A percentile compares a stretch with the other conserved stretches of the same genome.
Conservation (phyloP, 2,113 vertebrate genomes). For the Anguilla rostrata region DNA sequence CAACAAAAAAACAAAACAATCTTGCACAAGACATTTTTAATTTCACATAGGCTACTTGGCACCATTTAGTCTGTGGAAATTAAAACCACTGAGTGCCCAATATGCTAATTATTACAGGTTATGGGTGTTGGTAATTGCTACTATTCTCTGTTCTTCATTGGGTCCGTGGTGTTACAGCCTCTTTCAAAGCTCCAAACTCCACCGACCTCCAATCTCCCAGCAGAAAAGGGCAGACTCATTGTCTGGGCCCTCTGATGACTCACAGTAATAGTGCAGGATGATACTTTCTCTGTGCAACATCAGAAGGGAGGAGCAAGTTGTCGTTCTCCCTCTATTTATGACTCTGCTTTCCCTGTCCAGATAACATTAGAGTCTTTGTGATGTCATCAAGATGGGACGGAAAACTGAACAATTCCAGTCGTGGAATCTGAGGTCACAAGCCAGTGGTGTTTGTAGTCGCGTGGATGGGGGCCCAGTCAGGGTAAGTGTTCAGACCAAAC, state of each 20-base stretch:
- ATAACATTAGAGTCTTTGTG: background rate
- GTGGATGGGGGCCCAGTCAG: conserved; percentile 73
- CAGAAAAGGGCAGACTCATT: background rate
- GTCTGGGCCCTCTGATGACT: background rate
- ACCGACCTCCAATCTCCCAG: background rate
- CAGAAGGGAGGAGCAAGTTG: background rate
- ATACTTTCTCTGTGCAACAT: background rate
- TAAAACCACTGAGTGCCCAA: background rate
- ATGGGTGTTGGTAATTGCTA: background rate
- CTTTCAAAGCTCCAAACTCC: background rate
- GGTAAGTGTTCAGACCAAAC: conserved; percentile 80
- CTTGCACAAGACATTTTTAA: too few relatives aligned
- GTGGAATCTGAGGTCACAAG: conserved; percentile 43
- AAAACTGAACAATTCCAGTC: background rate
- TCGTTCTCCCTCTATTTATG: background rate
- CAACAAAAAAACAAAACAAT: too few relatives aligned
- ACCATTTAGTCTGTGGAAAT: too few relatives aligned
- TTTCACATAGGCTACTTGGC: too few relatives aligned
- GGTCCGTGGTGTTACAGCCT: background rate
- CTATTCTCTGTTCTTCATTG: background rate
- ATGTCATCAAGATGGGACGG: background rate
- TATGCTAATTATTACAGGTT: background rate
- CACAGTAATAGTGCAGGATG: background rate
- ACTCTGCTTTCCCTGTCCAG: background rate
- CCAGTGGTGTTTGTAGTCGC: conserved; percentile 63